A percentile compares a stretch with the other conserved stretches of the same genome.
Evolutionary conservation across 2,888 invertebrate species (phyloP).

Genomic region (Brenthis hecate): DNA sequence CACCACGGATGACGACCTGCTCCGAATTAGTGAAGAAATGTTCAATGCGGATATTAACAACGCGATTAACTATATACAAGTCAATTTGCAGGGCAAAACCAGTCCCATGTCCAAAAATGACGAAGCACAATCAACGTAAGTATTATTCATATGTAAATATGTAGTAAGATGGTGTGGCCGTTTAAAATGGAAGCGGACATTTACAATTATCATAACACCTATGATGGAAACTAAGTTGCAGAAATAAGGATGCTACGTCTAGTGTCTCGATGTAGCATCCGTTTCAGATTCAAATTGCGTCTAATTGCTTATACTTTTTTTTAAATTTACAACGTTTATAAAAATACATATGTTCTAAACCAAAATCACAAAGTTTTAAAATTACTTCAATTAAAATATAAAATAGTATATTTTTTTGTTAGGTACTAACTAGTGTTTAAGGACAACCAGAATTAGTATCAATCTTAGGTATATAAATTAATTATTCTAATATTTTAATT

Average conservation of each 20-base stretch:
- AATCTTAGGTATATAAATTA: too few species aligned
- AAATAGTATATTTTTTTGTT: too few species aligned
- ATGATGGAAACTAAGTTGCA: constrained; percentile 1
- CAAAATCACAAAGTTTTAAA: too few species aligned
- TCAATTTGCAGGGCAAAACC: constrained; percentile 89
- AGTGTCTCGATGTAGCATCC: too few species aligned
- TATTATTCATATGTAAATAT: constrained; percentile 26
- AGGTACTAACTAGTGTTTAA: too few species aligned
- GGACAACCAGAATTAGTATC: too few species aligned
- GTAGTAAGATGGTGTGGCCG: neutral
- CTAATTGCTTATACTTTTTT: too few species aligned
- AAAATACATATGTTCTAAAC: too few species aligned
- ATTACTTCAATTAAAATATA: too few species aligned
- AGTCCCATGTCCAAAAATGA: constrained; percentile 86
- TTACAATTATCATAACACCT: constrained; percentile 10
- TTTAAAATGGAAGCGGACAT: constrained; percentile 22
- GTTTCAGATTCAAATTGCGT: too few species aligned
- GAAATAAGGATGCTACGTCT: neutral
- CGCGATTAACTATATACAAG: constrained; percentile 85
- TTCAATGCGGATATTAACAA: constrained; percentile 88
- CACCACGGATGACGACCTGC: constrained; percentile 85
- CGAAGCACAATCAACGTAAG: constrained; percentile 85
- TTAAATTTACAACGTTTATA: too few species aligned
- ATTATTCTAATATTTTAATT: too few species aligned
- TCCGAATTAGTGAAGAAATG: constrained; percentile 87